Conservation (phyloP, 2,113 vertebrate genomes). For the Pycnonotus jocosus region DNA sequence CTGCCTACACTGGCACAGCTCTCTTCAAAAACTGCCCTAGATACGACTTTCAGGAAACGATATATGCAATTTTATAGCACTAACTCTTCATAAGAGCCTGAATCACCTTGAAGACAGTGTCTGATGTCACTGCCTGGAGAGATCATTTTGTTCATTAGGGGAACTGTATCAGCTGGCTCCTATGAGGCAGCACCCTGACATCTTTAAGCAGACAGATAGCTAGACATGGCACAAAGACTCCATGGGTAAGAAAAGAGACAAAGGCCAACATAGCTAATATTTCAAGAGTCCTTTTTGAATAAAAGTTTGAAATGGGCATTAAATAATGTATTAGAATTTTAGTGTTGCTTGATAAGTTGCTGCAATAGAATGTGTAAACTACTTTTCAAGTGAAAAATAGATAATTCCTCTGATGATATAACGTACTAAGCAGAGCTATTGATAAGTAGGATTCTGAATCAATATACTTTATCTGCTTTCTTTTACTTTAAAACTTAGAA, state of each 20-base stretch:
- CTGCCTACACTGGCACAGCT: background rate
- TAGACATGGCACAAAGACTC: background rate
- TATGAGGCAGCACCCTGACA: background rate
- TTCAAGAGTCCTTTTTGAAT: background rate
- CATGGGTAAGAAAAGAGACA: background rate
- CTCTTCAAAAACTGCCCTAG: slow-evolving; percentile 44
- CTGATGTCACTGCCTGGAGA: slow-evolving; percentile 38
- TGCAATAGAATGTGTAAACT: background rate
- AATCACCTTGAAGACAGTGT: slow-evolving; percentile 37
- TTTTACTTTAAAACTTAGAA: background rate
- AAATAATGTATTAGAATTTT: background rate
- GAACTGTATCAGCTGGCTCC: background rate
- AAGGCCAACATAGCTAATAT: background rate
- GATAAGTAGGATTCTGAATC: background rate
- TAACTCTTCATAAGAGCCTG: slow-evolving; percentile 11
- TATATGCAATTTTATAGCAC: background rate
- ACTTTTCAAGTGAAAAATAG: background rate
- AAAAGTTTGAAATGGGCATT: background rate
- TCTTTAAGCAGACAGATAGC: background rate
- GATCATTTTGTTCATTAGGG: slow-evolving; percentile 27
- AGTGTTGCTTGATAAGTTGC: background rate
- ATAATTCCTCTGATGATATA: background rate
- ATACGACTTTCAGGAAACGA: background rate
- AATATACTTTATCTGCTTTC: background rate
- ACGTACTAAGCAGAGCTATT: background rate